Conservation (phyloP, 2,113 vertebrate genomes). For the Gallinago media region DNA sequence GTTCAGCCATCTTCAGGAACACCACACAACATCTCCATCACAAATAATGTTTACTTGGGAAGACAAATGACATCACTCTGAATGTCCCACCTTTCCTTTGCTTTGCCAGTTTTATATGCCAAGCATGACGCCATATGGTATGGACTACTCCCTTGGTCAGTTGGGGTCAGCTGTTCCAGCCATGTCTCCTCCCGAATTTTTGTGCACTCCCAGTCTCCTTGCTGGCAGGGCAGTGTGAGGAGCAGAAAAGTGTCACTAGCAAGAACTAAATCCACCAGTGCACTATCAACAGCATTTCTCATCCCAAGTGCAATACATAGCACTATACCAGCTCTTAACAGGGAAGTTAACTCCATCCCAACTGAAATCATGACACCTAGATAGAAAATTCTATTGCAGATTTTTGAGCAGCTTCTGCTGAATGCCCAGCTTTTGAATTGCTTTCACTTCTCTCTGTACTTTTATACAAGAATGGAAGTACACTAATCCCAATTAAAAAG, state of each 20-base stretch:
- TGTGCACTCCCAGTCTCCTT: background rate
- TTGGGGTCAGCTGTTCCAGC: background rate
- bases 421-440: background rate
- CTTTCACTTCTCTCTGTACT: background rate
- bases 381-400: background rate
- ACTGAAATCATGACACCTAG: background rate
- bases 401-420: background rate
- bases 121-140: background rate
- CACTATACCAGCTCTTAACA: background rate
- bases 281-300: background rate
- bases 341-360: background rate
- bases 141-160: background rate
- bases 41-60: background rate
- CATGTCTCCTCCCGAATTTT: background rate
- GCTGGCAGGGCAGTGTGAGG: background rate
- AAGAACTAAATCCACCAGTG: background rate
- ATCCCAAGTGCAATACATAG: background rate
- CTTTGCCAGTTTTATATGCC: background rate
- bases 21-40: background rate
- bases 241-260: background rate
- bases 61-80: background rate
- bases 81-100: background rate
- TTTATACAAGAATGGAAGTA: background rate
- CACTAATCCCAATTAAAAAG: background rate
- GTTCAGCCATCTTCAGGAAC: background rate